Base-by-base conservation (phyloP, 2,113 vertebrate genomes). In the Albula glossodonta region DNA sequence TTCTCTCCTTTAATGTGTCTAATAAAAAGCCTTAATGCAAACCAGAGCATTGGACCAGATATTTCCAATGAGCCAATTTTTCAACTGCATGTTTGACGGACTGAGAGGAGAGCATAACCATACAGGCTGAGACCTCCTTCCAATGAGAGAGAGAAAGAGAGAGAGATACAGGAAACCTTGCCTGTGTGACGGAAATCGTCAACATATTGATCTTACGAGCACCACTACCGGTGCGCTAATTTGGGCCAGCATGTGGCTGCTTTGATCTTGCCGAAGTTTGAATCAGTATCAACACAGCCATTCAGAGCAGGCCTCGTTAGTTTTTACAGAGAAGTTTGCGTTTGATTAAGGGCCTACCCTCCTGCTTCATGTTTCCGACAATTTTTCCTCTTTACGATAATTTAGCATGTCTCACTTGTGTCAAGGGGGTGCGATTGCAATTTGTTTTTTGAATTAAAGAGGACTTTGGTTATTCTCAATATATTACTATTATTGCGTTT, bases 1-100 rank as follows among this genome's bases (percentile, higher is more conserved):
- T 87, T 51, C 25, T 50, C 85, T 86, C 89, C 78, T 89, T 88
- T 90, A 86, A 86, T 88, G 86, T 85, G 80, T 88, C 88, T 90
- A 88, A 88, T 89, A 88, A 93, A 92, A 85, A 87, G 89, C 90
- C 86, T 89, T 96, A 96, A 96, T 96, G 93, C 91, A 93, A 96
- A 96, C 92, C 95, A 95, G 94, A 94, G 89, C 84, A 88, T 89
- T 82, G 86, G 25, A 19, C 12, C 15, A 7, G 41, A 60, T 84
- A 91, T 91, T 93, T 93, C 88, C 88, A 86, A 81, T 77, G 41
- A 86, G 87, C 78, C 88, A 89, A 25, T 79, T 66, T 83, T 56
- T 31, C 22, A 89, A 85, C 80, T 56, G 79, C 31, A 13, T 52
- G 87, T 91, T 88, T 90, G 89, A 78, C 0, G 19, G 60, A 90